Base-by-base conservation (phyloP, 2,113 vertebrate species). In the Hystrix brachyura region DNA sequence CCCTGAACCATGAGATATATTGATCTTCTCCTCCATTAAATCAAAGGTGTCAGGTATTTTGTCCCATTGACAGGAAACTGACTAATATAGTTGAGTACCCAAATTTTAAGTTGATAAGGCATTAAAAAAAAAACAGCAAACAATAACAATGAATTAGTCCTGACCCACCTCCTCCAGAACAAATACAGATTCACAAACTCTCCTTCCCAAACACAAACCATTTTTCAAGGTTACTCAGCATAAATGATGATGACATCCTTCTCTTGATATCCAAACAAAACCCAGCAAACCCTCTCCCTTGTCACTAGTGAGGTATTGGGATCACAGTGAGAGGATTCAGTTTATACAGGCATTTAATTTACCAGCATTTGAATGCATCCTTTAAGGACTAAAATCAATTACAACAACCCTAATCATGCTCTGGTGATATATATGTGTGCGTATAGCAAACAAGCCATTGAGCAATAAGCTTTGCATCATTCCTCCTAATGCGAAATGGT, bases 321-420 rank as follows among this genome's bases (percentile, higher is more conserved):
- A 91, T 72, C 38, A 64, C 53, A 90, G 72, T 80, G 87, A 93
- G 86, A 59, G 51, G n/a, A 62, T 32, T 93, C 69, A 93, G 71
- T 72, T 87, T 91, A 94, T 65, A 95, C 86, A 91, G 19, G 25
- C 76, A 87, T 92, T 96, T 92, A 87, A 96, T 85, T 96, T 94
- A 72, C 91, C 85, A 84, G 90, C 71, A 95, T 96, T 96, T 94
- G 93, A 96, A 90, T 76, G 74, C 57, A 74, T 64, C 83, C 80
- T 95, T 95, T 96, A 96, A 94, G 90, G 23, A 94, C 46, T 76
- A 91, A 96, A 96, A 96, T 96, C 91, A 96, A 84, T 96, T 90
- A 89, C 86, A 96, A 32, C 3, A 6, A 82, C 62, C 91, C 43
- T 93, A 80, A 74, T 92, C 91, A 96, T 38, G 87, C 51, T 83